Evolutionary conservation across 2,113 vertebrate species (phyloP), one percentile per base, ranked within the genome.

Genomic region (Epinephelus moara): DNA sequence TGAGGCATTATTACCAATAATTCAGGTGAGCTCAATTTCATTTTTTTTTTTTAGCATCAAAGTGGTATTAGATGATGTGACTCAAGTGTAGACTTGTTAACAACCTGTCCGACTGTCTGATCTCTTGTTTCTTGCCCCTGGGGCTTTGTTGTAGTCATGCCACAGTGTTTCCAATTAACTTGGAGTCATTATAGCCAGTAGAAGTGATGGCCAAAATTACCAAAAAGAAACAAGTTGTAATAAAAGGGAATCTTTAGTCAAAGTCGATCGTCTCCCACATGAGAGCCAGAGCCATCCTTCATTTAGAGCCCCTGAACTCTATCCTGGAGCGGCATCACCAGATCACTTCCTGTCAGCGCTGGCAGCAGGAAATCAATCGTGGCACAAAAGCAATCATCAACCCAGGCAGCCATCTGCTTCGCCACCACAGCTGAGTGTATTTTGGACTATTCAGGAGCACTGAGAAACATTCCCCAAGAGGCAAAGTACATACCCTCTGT

Each of bases 401-500:
- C 66, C n/a, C 47, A 59, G 69, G 70, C 83, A 49, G 67, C 78
- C 81, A 83, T 75, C 76, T 89, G 78, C 66, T 86, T 42, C 72
- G 60, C 78, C 63, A 67, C 59, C 75, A 74, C 81, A 83, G 75
- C 76, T 85, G 66, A 87, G 70, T 85, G 70, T 91, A 79, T 92
- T 92, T 85, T 79, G 83, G 63, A 64, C 49, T 69, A 27, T 42
- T 78, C 75, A 59, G 82, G 61, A 88, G 75, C 57, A 56, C 49
- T 61, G 68, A 68, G 74, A 85, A 90, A 91, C 81, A 86, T 86
- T 85, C 80, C 87, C 84, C 79, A 15, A 60, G 85, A 92, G 78
- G 78, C 67, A 69, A 78, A 73, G 85, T 75, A 82, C 89, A 92
- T 81, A 81, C 75, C 77, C 74, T 79, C 82, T 88, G 90, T 93